Evolutionary conservation across 2,113 vertebrate species (phyloP).

Genomic region (Muscicapa adusta): DNA sequence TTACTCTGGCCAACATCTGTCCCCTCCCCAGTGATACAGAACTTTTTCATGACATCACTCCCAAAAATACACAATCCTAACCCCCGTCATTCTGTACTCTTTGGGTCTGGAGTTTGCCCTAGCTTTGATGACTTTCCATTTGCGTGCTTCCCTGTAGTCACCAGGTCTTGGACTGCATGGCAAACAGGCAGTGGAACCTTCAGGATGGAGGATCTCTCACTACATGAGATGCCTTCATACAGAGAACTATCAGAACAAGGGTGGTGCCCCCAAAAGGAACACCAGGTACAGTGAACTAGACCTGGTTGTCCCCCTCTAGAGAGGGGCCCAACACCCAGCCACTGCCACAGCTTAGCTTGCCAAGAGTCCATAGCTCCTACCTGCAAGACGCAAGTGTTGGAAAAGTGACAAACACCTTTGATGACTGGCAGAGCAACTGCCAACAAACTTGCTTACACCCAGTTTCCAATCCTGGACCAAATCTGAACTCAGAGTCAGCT

Average conservation of each 20-base stretch:
- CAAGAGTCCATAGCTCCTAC: neutral
- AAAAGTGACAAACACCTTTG: neutral
- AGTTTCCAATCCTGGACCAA: neutral
- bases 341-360: neutral
- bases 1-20: neutral
- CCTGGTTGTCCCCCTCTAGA: neutral
- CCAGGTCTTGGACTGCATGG: neutral
- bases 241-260: neutral
- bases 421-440: neutral
- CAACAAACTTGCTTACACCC: neutral
- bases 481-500: neutral
- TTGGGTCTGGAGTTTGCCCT: neutral
- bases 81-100: neutral
- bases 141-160: neutral
- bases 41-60: neutral
- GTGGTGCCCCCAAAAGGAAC: neutral
- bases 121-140: neutral
- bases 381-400: neutral
- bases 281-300: neutral
- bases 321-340: neutral
- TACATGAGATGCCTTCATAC: neutral
- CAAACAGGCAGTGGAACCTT: neutral
- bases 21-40: neutral
- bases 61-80: neutral
- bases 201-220: neutral